phyloP scores from a whole-genome alignment of 2,797 vertebrate species.

The Rousettus madagascariensis region DNA sequence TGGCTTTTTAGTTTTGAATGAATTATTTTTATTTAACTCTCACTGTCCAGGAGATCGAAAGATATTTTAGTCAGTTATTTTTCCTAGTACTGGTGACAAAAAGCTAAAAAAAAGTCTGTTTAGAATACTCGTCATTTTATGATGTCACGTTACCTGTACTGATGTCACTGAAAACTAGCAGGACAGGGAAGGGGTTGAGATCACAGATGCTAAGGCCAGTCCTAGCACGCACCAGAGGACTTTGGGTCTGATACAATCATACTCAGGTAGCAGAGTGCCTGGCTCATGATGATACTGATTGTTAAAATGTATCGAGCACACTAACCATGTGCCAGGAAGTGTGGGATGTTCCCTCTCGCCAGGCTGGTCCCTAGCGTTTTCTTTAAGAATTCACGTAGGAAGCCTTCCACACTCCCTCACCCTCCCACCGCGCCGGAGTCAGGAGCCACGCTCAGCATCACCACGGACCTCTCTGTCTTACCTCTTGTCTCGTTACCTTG shows the following conservation, averaged over 20 bases:
- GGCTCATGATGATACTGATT: background rate
- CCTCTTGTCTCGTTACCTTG: background rate
- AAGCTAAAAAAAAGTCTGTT: background rate
- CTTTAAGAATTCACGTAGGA: background rate
- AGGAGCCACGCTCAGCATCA: background rate
- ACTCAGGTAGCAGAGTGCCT: background rate
- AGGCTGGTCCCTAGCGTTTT: background rate
- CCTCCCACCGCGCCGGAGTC: rapidly evolving
- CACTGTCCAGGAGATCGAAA: background rate
- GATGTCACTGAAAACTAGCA: background rate
- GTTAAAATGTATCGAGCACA: background rate
- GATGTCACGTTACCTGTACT: background rate
- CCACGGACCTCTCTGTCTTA: background rate
- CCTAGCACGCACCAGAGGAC: background rate
- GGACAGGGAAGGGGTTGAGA: background rate
- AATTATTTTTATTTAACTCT: background rate
- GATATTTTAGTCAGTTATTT: background rate
- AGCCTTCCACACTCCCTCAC: rapidly evolving
- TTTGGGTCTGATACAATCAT: rapidly evolving
- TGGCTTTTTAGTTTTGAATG: background rate
- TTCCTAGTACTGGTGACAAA: background rate
- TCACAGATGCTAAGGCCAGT: background rate
- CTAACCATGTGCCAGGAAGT: background rate
- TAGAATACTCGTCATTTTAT: background rate
- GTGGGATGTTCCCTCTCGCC: too few species aligned